Evolutionary conservation across 92 coral and sea anemone genomes (phyloP).

Genomic region (Bergia sp.): DNA sequence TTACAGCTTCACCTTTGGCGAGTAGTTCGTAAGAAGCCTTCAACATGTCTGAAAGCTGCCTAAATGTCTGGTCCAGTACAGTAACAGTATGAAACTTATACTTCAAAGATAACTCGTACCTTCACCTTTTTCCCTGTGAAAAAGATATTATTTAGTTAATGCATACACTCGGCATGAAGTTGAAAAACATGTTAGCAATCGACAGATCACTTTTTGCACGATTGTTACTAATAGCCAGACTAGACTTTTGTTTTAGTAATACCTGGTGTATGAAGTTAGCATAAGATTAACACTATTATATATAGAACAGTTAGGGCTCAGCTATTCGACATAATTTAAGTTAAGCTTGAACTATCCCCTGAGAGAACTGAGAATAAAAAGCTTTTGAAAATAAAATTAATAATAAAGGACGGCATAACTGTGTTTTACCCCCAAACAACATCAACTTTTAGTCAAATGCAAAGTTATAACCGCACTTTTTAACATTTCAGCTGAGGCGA

Average conservation of each 20-base stretch:
- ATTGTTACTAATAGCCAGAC: not conserved
- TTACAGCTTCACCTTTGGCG: not conserved
- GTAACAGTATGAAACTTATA: not conserved
- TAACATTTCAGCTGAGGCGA: not conserved
- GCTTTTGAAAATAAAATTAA: not conserved
- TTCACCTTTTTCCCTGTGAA: not conserved
- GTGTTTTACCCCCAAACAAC: not conserved
- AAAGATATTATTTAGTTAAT: not conserved
- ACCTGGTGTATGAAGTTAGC: not conserved
- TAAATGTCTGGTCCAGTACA: not conserved
- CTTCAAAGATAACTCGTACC: not conserved
- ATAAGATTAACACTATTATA: not conserved
- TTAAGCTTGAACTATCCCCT: not conserved
- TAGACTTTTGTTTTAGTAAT: not conserved
- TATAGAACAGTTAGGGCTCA: not conserved
- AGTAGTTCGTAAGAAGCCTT: not conserved
- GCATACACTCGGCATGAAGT: too few species aligned
- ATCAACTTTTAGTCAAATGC: not conserved
- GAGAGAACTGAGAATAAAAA: not conserved
- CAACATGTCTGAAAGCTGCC: not conserved
- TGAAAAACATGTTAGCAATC: not conserved
- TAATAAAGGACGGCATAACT: too few species aligned
- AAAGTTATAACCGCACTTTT: not conserved
- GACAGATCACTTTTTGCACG: not conserved
- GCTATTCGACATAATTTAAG: not conserved